Conservation (phyloP, 1,140 invertebrate genomes). For the Apocrypta bakeri region DNA sequence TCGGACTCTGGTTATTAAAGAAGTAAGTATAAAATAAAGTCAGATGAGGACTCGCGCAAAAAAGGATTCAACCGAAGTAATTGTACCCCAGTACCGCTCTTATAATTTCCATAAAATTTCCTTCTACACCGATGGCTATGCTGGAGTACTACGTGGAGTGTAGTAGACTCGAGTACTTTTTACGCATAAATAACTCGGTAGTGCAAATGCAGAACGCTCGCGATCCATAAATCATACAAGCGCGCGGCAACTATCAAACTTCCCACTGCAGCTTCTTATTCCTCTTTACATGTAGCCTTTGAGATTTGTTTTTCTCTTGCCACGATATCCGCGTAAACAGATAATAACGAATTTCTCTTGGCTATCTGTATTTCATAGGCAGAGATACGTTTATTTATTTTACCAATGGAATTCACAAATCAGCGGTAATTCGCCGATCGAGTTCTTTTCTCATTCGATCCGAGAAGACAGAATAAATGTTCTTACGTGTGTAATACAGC, state of each 20-base stretch:
- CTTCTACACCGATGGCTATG: not conserved
- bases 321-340: slow-evolving; percentile 18
- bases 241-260: slow-evolving; percentile 20
- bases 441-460: not conserved
- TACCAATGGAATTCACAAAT: not conserved
- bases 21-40: slow-evolving; percentile 6
- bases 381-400: not conserved
- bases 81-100: not conserved
- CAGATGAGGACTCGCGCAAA: not conserved
- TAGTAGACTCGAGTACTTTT: no score
- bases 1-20: no score
- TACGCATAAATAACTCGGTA: not conserved
- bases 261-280: not conserved
- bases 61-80: slow-evolving; percentile 34
- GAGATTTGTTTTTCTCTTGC: not conserved
- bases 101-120: slow-evolving; percentile 23
- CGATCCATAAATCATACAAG: slow-evolving; percentile 17
- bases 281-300: not conserved
- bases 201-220: not conserved
- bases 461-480: not conserved
- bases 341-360: not conserved
- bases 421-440: not conserved
- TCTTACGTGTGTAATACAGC: not conserved
- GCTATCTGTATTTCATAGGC: not conserved
- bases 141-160: no score